phyloP scores from a whole-genome alignment of 2,113 vertebrate genomes.

The Callaeas wilsoni region DNA sequence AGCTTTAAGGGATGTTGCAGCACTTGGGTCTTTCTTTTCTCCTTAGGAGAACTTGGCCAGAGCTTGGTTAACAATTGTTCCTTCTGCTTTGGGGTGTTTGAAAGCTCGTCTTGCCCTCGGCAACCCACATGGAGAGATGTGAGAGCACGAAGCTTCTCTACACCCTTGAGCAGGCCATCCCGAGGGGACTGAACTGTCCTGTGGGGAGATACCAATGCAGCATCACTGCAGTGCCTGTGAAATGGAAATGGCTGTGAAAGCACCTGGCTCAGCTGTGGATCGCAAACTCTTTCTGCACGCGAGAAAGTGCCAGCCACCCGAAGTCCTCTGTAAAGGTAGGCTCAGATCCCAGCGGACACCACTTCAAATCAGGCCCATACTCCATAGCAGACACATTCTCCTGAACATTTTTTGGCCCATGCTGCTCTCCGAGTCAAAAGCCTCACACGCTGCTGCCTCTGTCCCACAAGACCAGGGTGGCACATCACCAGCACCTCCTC shows the following conservation, averaged over 20 bases:
- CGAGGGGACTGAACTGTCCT: background rate
- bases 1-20: background rate
- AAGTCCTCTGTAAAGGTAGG: background rate
- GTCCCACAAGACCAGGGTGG: background rate
- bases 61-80: background rate
- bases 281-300: background rate
- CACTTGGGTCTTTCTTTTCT: background rate
- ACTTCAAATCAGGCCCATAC: background rate
- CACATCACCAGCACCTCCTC: background rate
- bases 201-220: background rate
- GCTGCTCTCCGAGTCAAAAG: background rate
- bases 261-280: background rate
- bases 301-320: background rate
- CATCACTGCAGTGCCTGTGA: background rate
- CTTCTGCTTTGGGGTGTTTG: background rate
- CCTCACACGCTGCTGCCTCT: background rate
- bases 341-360: background rate
- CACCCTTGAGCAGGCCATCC: background rate
- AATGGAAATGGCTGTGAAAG: background rate
- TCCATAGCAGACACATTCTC: background rate
- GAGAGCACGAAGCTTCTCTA: background rate
- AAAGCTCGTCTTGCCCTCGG: background rate
- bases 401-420: background rate
- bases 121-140: rapidly evolving
- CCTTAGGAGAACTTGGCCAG: background rate